phyloP scores from a whole-genome alignment of 2,797 vertebrate genomes.

The Saxicola maurus region DNA sequence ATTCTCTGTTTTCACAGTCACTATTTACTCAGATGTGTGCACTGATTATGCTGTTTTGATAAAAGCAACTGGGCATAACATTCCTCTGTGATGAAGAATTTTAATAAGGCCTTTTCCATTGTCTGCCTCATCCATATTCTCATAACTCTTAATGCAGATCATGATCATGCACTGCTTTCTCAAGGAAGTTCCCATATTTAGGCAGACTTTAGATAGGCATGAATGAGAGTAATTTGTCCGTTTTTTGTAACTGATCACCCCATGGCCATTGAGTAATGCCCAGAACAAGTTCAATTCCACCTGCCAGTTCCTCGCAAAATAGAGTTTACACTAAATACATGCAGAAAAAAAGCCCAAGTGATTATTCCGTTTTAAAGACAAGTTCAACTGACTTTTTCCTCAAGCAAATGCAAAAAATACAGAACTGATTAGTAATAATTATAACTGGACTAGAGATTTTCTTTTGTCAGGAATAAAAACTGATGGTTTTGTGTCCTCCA shows the following conservation, averaged over 20 bases:
- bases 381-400: neutral
- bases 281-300: neutral
- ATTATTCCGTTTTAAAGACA: neutral
- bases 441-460: neutral
- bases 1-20: neutral
- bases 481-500: fast-evolving
- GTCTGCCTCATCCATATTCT: neutral
- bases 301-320: neutral
- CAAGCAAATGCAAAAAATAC: neutral
- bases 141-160: neutral
- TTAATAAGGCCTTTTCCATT: neutral
- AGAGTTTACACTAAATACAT: neutral
- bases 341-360: neutral
- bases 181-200: neutral
- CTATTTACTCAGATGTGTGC: neutral
- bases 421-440: neutral
- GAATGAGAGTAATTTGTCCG: neutral
- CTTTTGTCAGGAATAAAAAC: neutral
- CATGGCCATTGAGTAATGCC: neutral
- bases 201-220: neutral
- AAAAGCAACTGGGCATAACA: neutral
- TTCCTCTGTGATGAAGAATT: neutral
- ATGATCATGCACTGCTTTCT: neutral
- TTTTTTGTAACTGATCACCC: neutral
- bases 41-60: neutral